Evolutionary conservation across 2,888 invertebrate species (phyloP).

Genomic region (Dastarcus helophoroides): DNA sequence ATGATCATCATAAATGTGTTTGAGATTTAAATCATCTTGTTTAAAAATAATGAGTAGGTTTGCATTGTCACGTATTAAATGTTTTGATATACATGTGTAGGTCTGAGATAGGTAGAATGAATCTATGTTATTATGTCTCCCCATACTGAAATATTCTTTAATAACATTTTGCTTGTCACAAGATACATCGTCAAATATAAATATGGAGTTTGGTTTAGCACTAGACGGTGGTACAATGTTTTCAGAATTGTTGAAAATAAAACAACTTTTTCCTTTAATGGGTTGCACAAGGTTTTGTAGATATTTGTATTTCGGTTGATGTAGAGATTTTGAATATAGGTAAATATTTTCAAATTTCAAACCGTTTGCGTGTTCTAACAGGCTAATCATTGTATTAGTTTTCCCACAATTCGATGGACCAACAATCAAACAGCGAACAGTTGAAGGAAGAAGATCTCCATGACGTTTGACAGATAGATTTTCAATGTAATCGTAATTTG

Average conservation of each 20-base stretch:
- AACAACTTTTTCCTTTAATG: conserved; percentile 19
- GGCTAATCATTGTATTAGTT: too few species aligned
- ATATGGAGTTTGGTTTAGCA: conserved; percentile 23
- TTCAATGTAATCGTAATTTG: too few species aligned
- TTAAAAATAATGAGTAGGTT: conserved; percentile 26
- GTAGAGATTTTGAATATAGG: conserved; percentile 24
- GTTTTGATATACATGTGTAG: conserved; percentile 26
- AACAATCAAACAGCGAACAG: too few species aligned
- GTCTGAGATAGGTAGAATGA: conserved; percentile 26
- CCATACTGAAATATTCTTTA: conserved; percentile 24
- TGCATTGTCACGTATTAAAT: conserved; percentile 26
- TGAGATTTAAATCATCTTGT: conserved; percentile 26
- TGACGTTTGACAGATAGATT: too few species aligned
- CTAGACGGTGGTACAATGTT: conserved; percentile 17
- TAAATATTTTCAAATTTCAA: conserved; percentile 32
- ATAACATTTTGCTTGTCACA: conserved; percentile 25
- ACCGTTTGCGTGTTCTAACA: too few species aligned
- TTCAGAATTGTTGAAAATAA: conserved; percentile 14
- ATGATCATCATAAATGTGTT: conserved; percentile 16
- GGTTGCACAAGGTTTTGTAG: conserved; percentile 16
- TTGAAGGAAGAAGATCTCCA: too few species aligned
- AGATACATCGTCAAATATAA: conserved; percentile 32
- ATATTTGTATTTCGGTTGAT: conserved; percentile 24
- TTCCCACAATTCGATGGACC: conserved; percentile 30
- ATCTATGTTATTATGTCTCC: conserved; percentile 25